Percentiles rank a stretch among this genome's conserved stretches.
phyloP scores from a whole-genome alignment of 2,888 invertebrate species.

The Drosophila greeni region DNA sequence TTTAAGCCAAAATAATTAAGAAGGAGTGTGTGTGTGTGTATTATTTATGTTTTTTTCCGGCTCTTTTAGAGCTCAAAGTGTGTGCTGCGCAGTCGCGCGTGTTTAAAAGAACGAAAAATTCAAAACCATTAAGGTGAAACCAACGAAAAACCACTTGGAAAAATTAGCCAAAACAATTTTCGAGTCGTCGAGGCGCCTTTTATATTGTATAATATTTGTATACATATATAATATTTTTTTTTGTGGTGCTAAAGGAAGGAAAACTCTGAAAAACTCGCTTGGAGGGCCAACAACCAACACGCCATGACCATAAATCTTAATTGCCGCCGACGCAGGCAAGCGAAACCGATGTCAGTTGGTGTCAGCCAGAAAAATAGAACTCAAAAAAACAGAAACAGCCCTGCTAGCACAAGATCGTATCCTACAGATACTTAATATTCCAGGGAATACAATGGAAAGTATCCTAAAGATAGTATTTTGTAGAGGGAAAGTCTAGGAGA shows the following conservation, averaged over 20 bases:
- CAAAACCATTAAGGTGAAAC: constrained; percentile 2
- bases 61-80: not conserved
- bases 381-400: constrained; percentile 8
- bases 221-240: not conserved
- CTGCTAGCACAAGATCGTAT: constrained; percentile 2
- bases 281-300: constrained; percentile 53
- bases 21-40: not conserved
- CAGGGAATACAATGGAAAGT: not conserved
- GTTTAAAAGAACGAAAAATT: constrained; percentile 35
- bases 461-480: not conserved
- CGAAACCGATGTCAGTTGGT: constrained; percentile 53
- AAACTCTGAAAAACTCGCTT: constrained; percentile 21
- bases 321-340: constrained; percentile 65
- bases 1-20: constrained; percentile 25
- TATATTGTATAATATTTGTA: constrained; percentile 12
- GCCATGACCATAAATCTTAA: constrained; percentile 71
- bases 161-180: constrained; percentile 60
- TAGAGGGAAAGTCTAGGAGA: not conserved
- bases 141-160: constrained; percentile 20
- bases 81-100: constrained; percentile 61
- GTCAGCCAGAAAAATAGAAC: not conserved
- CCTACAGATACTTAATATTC: not conserved
- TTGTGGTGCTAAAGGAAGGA: constrained; percentile 17
- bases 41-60: constrained; percentile 7
- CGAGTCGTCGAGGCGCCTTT: constrained; percentile 14